These are phyloP conservation scores for Agelaius tricolor DNA, from an alignment of 2,113 vertebrate genomes.

Conservation along the genomic window DNA sequence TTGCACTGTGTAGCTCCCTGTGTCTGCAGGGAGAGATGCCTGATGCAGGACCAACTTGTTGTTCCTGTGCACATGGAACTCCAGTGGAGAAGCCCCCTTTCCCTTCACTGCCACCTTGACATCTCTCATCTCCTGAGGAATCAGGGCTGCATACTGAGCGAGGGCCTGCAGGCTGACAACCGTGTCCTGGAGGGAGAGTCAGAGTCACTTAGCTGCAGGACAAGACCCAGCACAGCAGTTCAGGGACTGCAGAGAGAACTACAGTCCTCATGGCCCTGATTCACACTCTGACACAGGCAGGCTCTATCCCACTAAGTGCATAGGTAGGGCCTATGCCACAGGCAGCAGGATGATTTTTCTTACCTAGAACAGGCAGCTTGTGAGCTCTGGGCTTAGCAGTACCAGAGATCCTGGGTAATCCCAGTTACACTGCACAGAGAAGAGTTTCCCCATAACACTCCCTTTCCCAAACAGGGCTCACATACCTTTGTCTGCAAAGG, in stretches of 20 bases:
- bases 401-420: not conserved
- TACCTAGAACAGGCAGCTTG: not conserved
- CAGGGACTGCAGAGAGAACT: not conserved
- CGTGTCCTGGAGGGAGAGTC: conserved; percentile 67
- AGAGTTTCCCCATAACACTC: not conserved
- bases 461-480: not conserved
- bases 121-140: conserved; percentile 53
- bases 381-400: not conserved
- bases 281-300: not conserved
- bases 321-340: not conserved
- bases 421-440: not conserved
- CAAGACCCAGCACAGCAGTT: not conserved
- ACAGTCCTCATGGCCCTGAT: not conserved
- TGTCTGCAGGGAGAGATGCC: conserved; percentile 41
- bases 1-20: conserved; percentile 61
- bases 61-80: conserved; percentile 71
- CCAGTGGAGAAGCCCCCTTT: conserved; percentile 22
- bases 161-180: conserved; percentile 76
- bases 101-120: conserved; percentile 62
- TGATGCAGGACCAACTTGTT: conserved; percentile 84
- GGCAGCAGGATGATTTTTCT: not conserved
- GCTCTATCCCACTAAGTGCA: not conserved
- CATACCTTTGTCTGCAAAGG: not conserved
- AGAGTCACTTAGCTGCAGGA: not conserved
- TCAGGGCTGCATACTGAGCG: conserved; percentile 65